Percentiles rank a stretch among this genome's conserved stretches.
phyloP scores from a whole-genome alignment of 1,140 invertebrate genomes.

The Drusus annulatus region DNA sequence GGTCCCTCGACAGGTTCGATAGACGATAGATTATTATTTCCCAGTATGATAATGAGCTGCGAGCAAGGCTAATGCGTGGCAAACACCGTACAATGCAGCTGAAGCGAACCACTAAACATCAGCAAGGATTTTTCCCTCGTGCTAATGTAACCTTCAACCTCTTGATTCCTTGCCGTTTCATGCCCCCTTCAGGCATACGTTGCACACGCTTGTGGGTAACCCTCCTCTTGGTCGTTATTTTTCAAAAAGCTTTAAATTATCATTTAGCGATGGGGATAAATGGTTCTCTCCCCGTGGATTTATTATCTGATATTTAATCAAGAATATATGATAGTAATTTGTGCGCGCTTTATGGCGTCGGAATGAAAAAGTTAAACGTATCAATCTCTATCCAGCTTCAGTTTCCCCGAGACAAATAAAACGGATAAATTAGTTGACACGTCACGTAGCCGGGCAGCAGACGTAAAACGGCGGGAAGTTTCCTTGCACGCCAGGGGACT shows the following conservation, averaged over 20 bases:
- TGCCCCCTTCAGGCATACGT: background rate
- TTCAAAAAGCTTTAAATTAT: background rate
- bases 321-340: constrained; percentile 10
- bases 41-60: too few species aligned
- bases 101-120: too few species aligned
- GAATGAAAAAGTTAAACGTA: constrained; percentile 27
- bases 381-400: constrained; percentile 7
- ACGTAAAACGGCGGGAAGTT: constrained; percentile 12
- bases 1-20: too few species aligned
- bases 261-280: background rate
- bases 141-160: too few species aligned
- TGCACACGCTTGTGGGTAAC: background rate
- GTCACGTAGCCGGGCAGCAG: constrained; percentile 30
- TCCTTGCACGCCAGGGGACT: background rate
- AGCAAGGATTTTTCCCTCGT: too few species aligned
- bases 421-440: constrained; percentile 32
- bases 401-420: constrained; percentile 28
- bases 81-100: too few species aligned
- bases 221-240: background rate
- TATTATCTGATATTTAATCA: constrained; percentile 7
- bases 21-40: too few species aligned
- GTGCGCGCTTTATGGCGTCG: background rate
- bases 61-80: too few species aligned
- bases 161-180: background rate
- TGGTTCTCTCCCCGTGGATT: background rate